Base-by-base conservation (phyloP, 2,888 invertebrate genomes). In the Cephus spinipes region DNA sequence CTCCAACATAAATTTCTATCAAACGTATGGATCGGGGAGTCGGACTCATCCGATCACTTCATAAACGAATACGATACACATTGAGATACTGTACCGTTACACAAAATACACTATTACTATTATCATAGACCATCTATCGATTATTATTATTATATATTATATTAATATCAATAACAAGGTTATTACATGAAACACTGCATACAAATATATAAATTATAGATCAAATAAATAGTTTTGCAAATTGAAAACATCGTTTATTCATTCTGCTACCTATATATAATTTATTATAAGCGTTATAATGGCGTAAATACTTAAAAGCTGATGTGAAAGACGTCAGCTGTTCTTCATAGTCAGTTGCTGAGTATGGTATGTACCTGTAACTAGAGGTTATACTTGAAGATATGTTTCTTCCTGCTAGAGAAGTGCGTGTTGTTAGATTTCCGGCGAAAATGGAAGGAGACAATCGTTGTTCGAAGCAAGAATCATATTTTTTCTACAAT, bases 401-500 rank as follows among this genome's bases (percentile, higher is more conserved):
- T 55, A 15, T 15, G 1, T 40, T 6, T 23, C 1, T 40, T 23
- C 6, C 23, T 55, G 9, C 23, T 23, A 23, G 9, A 23, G 23
- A 55, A 55, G 2, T 9, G 15, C 55, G 55, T 9, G 40, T 40
- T 15, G 6, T 40, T 55, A 55, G 9, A 55, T 55, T 23, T 9
- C 6, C 23, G 23, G 2, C 23, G 15, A 78, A 71, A 55, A 79
- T 79, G 79, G 79, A 75, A 32, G 15, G 35, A 9, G 32, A 76
- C 55, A 73, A 31, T 55, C 78, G 79, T 73, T 11, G 74, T 35
- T 79, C 80, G 30, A 75, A 73, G 30, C 78, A 83, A 78, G 92
- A 92, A 81, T 87, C 86, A 79, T 91, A 86, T 86, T 92, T 90
- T 77, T 93, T 93, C 82, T 93, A 94, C 81, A 95, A 95, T 85